phyloP scores from a whole-genome alignment of 2,888 invertebrate genomes.

The Atrina japonica region DNA sequence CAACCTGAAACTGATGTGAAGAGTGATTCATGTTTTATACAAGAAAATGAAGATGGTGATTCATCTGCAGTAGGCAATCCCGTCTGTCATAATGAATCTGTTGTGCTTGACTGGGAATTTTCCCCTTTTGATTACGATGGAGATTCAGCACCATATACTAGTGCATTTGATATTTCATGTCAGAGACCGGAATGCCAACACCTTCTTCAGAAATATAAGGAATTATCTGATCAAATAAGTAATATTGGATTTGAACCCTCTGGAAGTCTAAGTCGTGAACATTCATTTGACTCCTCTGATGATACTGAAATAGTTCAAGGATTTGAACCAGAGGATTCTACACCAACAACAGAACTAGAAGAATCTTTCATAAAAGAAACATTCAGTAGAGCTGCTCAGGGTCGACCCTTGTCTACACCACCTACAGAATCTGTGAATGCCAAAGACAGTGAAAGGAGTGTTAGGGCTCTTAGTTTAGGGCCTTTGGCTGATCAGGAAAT shows the following conservation, averaged over 20 bases:
- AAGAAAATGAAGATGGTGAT: constrained; percentile 4
- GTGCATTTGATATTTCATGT: background rate
- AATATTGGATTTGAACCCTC: constrained; percentile 22
- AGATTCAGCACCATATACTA: constrained; percentile 1
- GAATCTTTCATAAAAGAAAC: constrained; percentile 29
- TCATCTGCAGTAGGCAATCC: constrained; percentile 1
- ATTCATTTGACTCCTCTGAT: background rate
- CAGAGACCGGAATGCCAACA: constrained; percentile 28
- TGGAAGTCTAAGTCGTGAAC: constrained; percentile 6
- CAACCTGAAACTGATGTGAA: constrained; percentile 1
- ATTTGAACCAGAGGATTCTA: constrained; percentile 38
- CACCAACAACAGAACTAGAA: constrained; percentile 31
- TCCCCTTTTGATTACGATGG: constrained; percentile 46
- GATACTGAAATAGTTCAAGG: constrained; percentile 23
- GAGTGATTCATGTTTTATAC: too few species aligned
- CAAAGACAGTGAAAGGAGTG: too few species aligned
- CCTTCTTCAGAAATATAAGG: constrained; percentile 27
- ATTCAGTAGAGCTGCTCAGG: background rate
- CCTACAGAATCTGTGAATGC: too few species aligned
- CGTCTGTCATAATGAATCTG: constrained; percentile 33
- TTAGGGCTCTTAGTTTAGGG: background rate
- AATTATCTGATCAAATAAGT: constrained; percentile 6
- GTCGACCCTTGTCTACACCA: too few species aligned
- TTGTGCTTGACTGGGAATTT: constrained; percentile 56
- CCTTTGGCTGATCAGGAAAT: background rate